phyloP scores from a whole-genome alignment of 2,797 vertebrate genomes.

The Pangasius macronema region DNA sequence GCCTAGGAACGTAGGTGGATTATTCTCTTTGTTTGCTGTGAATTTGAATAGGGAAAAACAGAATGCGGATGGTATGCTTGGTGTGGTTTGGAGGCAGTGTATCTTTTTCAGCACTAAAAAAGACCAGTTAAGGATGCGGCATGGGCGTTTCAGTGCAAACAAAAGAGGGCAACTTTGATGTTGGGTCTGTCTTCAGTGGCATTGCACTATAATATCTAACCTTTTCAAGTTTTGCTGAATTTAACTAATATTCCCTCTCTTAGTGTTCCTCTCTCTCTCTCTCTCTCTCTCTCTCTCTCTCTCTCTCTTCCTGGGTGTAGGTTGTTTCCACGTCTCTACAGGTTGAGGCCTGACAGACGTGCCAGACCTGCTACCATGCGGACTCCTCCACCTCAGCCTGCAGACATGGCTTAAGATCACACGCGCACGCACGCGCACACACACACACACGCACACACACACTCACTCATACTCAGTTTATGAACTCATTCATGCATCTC shows the following conservation, averaged over 20 bases:
- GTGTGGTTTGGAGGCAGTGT: constrained; percentile 31
- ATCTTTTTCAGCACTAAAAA: constrained; percentile 44
- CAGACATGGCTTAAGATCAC: constrained; percentile 71
- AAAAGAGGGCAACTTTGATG: constrained; percentile 39
- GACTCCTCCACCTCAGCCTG: constrained; percentile 79
- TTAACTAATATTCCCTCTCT: constrained; percentile 42
- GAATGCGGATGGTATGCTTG: constrained; percentile 40
- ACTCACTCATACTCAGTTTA: neutral
- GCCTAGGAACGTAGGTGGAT: constrained; percentile 45
- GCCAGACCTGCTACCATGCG: constrained; percentile 80
- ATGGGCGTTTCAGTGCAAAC: constrained; percentile 13
- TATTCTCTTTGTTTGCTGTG: constrained; percentile 47
- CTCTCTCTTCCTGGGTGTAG: constrained; percentile 50
- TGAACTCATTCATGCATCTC: constrained; percentile 16
- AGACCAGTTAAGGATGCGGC: constrained; percentile 9
- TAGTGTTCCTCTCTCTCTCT: neutral
- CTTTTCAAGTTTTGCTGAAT: neutral
- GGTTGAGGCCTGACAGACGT: constrained; percentile 81
- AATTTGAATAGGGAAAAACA: constrained; percentile 50
- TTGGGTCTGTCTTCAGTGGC: neutral
- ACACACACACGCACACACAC: constrained; percentile 18
- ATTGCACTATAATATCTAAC: neutral
- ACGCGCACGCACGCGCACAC: constrained; percentile 13
- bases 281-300: constrained; percentile 42
- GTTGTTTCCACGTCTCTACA: constrained; percentile 63